These are phyloP conservation scores for Malacoctenus gilli DNA, from an alignment of 2,797 vertebrate genomes.

Conservation along the genomic window DNA sequence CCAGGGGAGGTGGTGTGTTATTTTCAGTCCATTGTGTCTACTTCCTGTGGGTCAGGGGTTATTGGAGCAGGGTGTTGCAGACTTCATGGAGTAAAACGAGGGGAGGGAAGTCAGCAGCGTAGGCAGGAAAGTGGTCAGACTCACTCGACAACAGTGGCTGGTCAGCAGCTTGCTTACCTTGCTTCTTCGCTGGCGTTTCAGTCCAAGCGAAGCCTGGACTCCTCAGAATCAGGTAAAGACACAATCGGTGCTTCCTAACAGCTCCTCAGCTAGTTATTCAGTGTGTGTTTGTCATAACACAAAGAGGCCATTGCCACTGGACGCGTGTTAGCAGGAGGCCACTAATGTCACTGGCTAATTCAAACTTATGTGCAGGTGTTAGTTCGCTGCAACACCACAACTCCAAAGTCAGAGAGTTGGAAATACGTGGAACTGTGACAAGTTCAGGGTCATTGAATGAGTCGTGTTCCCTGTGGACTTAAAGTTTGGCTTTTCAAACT, in stretches of 20 bases:
- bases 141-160: slow-evolving; percentile 70
- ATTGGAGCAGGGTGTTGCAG: slow-evolving; percentile 90
- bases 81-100: slow-evolving; percentile 74
- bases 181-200: slow-evolving; percentile 26
- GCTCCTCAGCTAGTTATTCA: neutral
- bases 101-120: slow-evolving; percentile 78
- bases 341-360: too few species aligned
- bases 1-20: slow-evolving; percentile 85
- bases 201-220: slow-evolving; percentile 53
- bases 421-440: too few species aligned
- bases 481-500: too few species aligned
- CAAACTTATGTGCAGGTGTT: too few species aligned
- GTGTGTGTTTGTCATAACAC: neutral
- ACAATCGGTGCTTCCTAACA: slow-evolving; percentile 5
- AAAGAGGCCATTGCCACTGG: too few species aligned
- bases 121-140: slow-evolving; percentile 82
- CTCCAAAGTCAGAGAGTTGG: too few species aligned
- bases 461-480: too few species aligned
- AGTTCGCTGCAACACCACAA: too few species aligned
- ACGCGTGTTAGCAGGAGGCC: too few species aligned
- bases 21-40: slow-evolving; percentile 96
- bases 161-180: slow-evolving; percentile 60
- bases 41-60: slow-evolving; percentile 96
- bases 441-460: too few species aligned
- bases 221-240: slow-evolving; percentile 69